Base-by-base conservation (phyloP, 2,888 invertebrate genomes). In the Lasioglossum calceatum region DNA sequence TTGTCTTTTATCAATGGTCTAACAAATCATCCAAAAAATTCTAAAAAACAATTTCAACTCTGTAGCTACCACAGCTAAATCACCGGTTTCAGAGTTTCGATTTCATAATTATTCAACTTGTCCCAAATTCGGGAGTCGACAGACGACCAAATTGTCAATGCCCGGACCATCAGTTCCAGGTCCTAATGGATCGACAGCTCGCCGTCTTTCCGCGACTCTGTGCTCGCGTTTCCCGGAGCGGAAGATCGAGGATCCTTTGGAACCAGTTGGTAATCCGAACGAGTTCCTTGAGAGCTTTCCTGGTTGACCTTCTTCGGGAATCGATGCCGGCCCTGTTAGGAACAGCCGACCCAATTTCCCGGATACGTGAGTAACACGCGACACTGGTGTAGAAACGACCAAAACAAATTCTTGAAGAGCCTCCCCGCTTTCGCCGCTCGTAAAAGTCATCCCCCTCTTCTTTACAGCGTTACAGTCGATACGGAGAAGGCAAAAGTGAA, bases 291-390 rank as follows among this genome's bases (percentile, higher is more conserved):
- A 79, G 84, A 76, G 84, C 85, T 50, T 79, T 85, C 78, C 85
- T 77, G 67, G 67, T 81, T 54, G 86, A 86, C 86, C 86, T 86
- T 86, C 64, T 81, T 81, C 76, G 78, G 86, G 86, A 86, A 86
- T 86, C 86, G 86, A 86, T 86, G 86, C 36, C 54, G 86, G 54
- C 86, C 85, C 81, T 86, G 86, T 86, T 86, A 76, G 74, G 86
- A 80, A 70, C 86, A 70, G 74, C 32, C 81, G 86, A 86, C 86
- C 86, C 72, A 86, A 86, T 86, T 86, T 78, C 81, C 44, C 76
- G 77, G 81, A 76, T 73, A 81, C 81, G 47, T 81, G 71, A 70
- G 78, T 47, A 44, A 67, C 86, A 86, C 86, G 86, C 86, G 78
- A 86, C 75, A 77, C 44, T 4, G 47, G 47, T 71, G 50, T 70